Evolutionary conservation across 2,888 invertebrate genomes (phyloP).

Genomic region (Empis stercorea): DNA sequence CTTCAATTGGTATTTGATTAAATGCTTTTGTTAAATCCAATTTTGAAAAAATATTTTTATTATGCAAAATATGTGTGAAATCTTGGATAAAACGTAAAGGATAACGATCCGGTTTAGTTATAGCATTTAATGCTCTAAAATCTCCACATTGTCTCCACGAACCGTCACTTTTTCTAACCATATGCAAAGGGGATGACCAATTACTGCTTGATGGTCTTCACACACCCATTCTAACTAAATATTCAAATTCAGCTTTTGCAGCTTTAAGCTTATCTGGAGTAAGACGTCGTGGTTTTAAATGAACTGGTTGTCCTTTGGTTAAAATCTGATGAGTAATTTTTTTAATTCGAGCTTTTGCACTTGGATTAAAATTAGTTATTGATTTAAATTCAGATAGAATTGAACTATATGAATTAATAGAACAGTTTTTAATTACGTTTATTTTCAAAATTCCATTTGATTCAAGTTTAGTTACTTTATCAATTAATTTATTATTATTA

Average conservation of each 20-base stretch:
- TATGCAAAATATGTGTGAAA: conserved; percentile 7
- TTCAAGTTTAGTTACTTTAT: no score
- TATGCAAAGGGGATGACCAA: conserved; percentile 30
- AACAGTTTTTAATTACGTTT: no score
- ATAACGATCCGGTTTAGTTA: conserved; percentile 6
- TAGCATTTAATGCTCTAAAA: not conserved
- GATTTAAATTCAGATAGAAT: no score
- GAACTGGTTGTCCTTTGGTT: no score
- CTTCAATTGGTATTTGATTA: conserved; percentile 12
- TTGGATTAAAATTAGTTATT: not conserved
- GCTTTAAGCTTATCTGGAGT: no score
- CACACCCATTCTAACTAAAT: conserved; percentile 23
- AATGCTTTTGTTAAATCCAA: conserved; percentile 10
- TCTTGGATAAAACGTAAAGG: conserved; percentile 11
- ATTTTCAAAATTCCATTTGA: no score
- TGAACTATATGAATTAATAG: no score
- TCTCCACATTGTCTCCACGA: conserved; percentile 23
- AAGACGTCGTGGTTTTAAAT: no score
- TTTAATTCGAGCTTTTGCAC: conserved; percentile 8
- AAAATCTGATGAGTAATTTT: no score
- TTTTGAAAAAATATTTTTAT: conserved; percentile 10
- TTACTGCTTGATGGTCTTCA: conserved; percentile 29
- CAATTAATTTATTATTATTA: no score
- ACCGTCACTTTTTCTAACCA: conserved; percentile 22
- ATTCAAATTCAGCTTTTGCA: conserved; percentile 11